Percentiles rank a stretch among this genome's conserved stretches.
Evolutionary conservation across 1,140 invertebrate species (phyloP).

Genomic region (Sitophilus oryzae): DNA sequence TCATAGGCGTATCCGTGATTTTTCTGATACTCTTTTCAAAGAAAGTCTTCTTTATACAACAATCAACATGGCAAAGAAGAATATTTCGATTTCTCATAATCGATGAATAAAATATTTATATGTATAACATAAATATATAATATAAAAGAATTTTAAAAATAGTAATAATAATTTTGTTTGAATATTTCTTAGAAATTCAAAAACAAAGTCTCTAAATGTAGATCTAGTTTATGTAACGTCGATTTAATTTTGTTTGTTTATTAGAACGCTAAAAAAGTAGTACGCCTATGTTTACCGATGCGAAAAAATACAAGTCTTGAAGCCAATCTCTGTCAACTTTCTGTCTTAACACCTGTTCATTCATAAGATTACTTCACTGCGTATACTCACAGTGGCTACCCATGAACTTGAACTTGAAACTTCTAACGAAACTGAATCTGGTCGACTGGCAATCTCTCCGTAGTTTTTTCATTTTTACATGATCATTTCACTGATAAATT

Average conservation of each 20-base stretch:
- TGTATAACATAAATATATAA: no score
- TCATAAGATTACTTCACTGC: slow-evolving; percentile 38
- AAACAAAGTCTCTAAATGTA: no score
- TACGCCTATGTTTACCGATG: slow-evolving; percentile 14
- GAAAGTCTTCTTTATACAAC: background rate
- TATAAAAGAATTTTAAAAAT: no score
- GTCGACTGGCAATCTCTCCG: slow-evolving; percentile 14
- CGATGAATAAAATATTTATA: no score
- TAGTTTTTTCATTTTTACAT: slow-evolving; percentile 20
- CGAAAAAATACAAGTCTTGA: slow-evolving; percentile 20
- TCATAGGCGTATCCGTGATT: slow-evolving; percentile 6
- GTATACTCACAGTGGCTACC: slow-evolving; percentile 35
- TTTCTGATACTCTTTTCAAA: background rate
- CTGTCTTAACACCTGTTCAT: slow-evolving; percentile 35
- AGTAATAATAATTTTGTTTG: no score
- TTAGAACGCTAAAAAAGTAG: no score
- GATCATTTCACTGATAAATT: slow-evolving; percentile 21
- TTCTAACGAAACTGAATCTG: slow-evolving; percentile 42
- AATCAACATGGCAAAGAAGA: background rate
- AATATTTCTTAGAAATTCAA: no score
- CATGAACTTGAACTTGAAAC: slow-evolving; percentile 45
- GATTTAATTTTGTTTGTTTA: no score
- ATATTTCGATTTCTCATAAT: no score
- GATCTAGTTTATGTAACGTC: no score
- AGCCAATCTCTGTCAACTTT: slow-evolving; percentile 24